Percentiles rank a stretch among this genome's conserved stretches.
These are phyloP conservation scores for Rhagoletis zephyria DNA, from an alignment of 1,140 invertebrate species.

Conservation along the genomic window DNA sequence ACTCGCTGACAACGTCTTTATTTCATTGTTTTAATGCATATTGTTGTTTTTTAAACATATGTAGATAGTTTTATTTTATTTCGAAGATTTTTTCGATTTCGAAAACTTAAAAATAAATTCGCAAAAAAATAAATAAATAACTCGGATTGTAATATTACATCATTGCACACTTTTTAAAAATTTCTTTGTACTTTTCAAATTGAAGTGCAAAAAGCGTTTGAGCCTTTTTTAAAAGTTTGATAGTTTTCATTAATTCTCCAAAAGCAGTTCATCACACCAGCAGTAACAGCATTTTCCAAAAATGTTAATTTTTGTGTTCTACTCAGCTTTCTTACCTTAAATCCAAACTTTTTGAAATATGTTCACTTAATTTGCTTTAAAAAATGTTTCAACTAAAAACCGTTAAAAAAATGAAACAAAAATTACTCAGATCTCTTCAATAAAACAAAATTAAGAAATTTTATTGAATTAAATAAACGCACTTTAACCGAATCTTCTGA, in stretches of 20 bases:
- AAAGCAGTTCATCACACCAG: not conserved
- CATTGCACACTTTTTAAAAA: slow-evolving; percentile 32
- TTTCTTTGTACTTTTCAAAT: not conserved
- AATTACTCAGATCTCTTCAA: not conserved
- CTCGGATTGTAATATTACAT: slow-evolving; percentile 14
- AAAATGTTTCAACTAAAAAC: slow-evolving; percentile 53
- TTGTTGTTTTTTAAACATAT: not conserved
- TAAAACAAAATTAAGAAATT: not conserved
- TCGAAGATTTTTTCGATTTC: slow-evolving; percentile 38
- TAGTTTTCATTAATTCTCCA: not conserved
- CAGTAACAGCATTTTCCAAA: not conserved
- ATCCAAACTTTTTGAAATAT: slow-evolving; percentile 31
- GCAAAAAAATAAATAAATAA: not conserved
- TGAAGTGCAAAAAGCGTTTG: no score
- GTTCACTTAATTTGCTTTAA: slow-evolving; percentile 31
- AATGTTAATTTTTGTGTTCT: not conserved
- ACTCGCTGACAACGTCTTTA: not conserved
- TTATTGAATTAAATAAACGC: not conserved
- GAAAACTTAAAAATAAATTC: slow-evolving; percentile 43
- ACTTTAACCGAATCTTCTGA: slow-evolving; percentile 54
- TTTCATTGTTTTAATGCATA: not conserved
- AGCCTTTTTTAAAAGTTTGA: not conserved
- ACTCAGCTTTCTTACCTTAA: slow-evolving; percentile 43
- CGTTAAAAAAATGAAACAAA: not conserved
- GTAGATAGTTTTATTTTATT: not conserved